Percentiles rank a stretch among this genome's conserved stretches.
phyloP scores from a whole-genome alignment of 2,888 invertebrate species.

The Belgica antarctica region DNA sequence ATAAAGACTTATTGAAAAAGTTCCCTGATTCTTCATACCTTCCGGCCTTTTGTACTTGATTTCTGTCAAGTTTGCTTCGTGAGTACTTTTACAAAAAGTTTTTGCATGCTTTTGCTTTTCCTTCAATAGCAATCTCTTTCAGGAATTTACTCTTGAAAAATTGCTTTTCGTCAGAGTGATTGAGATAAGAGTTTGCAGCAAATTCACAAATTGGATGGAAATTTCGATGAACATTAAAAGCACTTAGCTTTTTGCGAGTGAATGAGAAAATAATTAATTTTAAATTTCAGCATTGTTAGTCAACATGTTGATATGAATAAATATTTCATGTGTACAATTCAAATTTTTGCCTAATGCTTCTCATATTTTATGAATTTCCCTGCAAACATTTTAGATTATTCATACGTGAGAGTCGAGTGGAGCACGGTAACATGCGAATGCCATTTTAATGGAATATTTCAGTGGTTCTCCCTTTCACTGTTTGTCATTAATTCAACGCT shows the following conservation, averaged over 20 bases:
- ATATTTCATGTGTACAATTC: background rate
- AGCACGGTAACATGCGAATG: background rate
- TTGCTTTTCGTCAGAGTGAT: no score
- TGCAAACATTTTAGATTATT: constrained; percentile 3
- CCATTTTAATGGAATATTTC: constrained; percentile 19
- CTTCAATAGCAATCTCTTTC: no score
- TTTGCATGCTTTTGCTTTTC: no score
- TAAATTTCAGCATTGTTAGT: constrained; percentile 1
- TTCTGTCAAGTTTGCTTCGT: no score
- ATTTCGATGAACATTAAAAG: no score
- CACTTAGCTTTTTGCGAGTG: background rate
- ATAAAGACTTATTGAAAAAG: constrained; percentile 8
- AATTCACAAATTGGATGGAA: no score
- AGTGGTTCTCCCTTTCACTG: background rate
- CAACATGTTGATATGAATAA: constrained; percentile 19
- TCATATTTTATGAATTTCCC: background rate
- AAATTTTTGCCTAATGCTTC: background rate
- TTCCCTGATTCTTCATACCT: background rate
- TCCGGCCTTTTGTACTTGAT: background rate
- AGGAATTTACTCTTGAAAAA: no score
- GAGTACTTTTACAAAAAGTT: no score
- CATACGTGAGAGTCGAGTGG: background rate
- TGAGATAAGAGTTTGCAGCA: no score
- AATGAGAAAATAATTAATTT: constrained; percentile 6
- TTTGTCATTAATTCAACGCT: background rate